Conservation (phyloP, 2,113 vertebrate species). For the Callipepla californica region DNA sequence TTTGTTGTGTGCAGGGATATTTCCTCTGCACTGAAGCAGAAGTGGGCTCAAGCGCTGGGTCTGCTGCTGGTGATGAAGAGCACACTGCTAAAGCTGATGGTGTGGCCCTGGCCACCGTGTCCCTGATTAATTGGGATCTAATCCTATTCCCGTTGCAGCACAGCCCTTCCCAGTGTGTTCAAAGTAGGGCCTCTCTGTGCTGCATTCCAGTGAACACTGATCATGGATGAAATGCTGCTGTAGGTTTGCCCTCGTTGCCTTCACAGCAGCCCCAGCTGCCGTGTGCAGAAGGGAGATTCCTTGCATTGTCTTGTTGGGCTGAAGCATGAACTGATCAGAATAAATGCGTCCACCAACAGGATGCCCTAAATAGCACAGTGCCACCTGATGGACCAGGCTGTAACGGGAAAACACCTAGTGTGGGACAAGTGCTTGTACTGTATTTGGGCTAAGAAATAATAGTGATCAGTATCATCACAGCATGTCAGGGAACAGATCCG, state of each 20-base stretch:
- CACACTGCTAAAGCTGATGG: not conserved
- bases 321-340: not conserved
- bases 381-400: not conserved
- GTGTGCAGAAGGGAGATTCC: not conserved
- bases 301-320: not conserved
- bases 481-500: not conserved
- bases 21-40: slow-evolving; percentile 1
- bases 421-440: not conserved
- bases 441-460: not conserved
- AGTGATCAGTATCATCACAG: not conserved
- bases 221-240: not conserved
- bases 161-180: not conserved
- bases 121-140: not conserved
- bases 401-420: not conserved
- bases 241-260: not conserved
- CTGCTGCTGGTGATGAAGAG: not conserved
- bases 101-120: not conserved
- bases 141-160: not conserved
- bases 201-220: not conserved
- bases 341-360: not conserved
- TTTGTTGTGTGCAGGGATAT: not conserved
- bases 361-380: not conserved
- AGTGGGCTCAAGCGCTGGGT: not conserved
- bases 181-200: not conserved
- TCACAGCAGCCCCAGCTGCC: not conserved